These are phyloP conservation scores for Helicorthomorpha holstii DNA, from an alignment of 1,140 invertebrate genomes.

Conservation along the genomic window DNA sequence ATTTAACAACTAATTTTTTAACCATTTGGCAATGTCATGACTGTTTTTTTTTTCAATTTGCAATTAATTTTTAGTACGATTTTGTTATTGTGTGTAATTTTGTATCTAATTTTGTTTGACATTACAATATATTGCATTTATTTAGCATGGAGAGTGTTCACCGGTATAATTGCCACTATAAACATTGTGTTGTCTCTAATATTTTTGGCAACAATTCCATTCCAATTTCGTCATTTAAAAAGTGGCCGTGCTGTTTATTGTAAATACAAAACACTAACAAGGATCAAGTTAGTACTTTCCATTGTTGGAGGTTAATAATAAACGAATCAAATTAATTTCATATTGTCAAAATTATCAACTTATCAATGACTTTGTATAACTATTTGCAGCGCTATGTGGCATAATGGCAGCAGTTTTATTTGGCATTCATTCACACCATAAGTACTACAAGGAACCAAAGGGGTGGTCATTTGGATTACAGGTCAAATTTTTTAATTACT, in stretches of 20 bases:
- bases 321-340: not conserved
- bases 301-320: not conserved
- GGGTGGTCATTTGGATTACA: conserved; percentile 1
- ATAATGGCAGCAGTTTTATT: not conserved
- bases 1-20: too few species aligned
- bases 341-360: too few species aligned
- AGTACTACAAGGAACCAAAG: conserved; percentile 1
- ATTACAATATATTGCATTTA: not conserved
- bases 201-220: not conserved
- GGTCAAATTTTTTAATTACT: not conserved
- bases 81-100: too few species aligned
- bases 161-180: not conserved
- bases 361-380: not conserved
- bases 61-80: too few species aligned
- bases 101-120: too few species aligned
- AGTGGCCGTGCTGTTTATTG: not conserved
- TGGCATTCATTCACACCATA: conserved; percentile 1
- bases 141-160: not conserved
- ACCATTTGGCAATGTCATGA: too few species aligned
- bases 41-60: too few species aligned
- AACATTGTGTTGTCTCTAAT: not conserved
- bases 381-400: not conserved
- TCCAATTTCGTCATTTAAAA: not conserved
- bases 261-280: not conserved
- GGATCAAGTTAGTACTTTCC: not conserved